Base-by-base conservation (phyloP, 2,888 invertebrate genomes). In the Tholera decimalis region DNA sequence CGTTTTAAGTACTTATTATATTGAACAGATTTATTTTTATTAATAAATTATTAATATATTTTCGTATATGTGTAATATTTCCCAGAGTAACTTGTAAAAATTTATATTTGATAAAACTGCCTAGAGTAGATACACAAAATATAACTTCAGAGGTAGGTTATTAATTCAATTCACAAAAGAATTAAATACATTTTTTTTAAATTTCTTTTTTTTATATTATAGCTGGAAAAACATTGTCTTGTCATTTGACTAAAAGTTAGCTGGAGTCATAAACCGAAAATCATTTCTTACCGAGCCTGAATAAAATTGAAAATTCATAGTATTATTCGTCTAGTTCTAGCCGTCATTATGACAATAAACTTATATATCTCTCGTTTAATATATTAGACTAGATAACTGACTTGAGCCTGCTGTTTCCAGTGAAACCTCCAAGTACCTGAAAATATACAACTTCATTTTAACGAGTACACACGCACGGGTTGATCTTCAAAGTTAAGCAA, bases 351-450 rank as follows among this genome's bases (percentile, higher is more conserved):
- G 9, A 35, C 8, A 44, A 57, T 35, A 46, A 70, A 50, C 15
- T 53, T 46, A 15, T 28, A n/a, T 54, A 30, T 51, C 54, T 28
- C 43, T 58, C n/a, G 55, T 39, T 50, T 72, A 63, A 8, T 68
- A n/a, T 62, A 47, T 50, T n/a, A 54, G 73, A 73, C 77, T 73
- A 77, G 77, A 60, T 43, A 20, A 54, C 53, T 46, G 55, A 57
- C 41, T 77, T 72, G 55, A 64, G 55, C 56, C 59, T 28, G 35
- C 18, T 64, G 50, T 30, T 7, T 33, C 26, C 8, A 11, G 15
- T 28, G 46, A 1, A 20, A 46, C 22, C n/a, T n/a, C n/a, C 30
- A 33, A 37, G 49, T 49, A 54, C 59, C 69, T 78, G 69, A 7
- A 60, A 75, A 73, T 24, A 57, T 6, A 61, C 43, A 62, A 30